Evolutionary conservation across 2,113 vertebrate species (phyloP).

Genomic region (Lanius ludovicianus): DNA sequence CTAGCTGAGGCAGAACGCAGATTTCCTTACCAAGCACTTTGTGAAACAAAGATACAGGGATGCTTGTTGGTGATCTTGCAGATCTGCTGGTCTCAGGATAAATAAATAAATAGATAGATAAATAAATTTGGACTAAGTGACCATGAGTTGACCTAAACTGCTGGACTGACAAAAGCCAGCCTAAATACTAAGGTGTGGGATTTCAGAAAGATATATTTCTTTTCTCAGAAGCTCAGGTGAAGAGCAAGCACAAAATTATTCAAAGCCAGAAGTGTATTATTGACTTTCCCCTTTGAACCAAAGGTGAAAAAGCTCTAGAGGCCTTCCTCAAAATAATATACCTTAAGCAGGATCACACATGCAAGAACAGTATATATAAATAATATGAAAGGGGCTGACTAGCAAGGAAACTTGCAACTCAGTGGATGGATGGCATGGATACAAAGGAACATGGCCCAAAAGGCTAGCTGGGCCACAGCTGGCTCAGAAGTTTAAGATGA

Average conservation of each 20-base stretch:
- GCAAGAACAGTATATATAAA: neutral
- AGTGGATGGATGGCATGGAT: neutral
- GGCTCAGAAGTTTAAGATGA: neutral
- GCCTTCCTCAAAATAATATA: neutral
- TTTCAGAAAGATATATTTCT: neutral
- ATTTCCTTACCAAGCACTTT: neutral
- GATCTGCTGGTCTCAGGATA: neutral
- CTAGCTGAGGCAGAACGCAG: neutral
- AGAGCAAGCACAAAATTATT: neutral
- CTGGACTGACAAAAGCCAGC: neutral
- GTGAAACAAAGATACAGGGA: neutral
- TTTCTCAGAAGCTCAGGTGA: neutral
- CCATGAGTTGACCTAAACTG: neutral
- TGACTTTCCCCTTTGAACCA: neutral
- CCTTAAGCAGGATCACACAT: neutral
- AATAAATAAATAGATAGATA: neutral
- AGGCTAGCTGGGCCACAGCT: neutral
- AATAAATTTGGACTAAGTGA: neutral
- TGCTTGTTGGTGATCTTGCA: neutral
- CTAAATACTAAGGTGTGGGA: neutral
- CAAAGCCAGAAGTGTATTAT: neutral
- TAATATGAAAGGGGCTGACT: neutral
- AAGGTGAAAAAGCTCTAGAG: neutral
- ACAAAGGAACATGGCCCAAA: neutral
- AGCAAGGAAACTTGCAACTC: neutral